phyloP scores from a whole-genome alignment of 2,888 invertebrate species.

The Thysanoteuthis rhombus region DNA sequence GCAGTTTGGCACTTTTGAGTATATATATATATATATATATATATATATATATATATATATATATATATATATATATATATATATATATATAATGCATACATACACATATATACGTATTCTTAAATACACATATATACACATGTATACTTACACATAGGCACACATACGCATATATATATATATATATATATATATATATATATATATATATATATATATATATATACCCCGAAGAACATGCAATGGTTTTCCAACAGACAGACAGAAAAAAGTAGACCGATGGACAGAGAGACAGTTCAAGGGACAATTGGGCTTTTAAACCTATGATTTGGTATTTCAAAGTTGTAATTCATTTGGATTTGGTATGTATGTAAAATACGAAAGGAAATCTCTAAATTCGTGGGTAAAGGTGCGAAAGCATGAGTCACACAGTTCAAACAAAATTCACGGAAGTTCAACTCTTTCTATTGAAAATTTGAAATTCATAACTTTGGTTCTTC shows the following conservation, averaged over 20 bases:
- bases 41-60: background rate
- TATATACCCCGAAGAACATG: background rate
- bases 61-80: constrained; percentile 1
- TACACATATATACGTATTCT: background rate
- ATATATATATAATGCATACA: background rate
- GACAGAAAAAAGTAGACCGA: background rate
- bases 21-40: background rate
- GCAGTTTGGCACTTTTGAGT: background rate
- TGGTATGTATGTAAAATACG: background rate
- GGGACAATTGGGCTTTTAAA: no score
- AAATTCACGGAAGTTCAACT: no score
- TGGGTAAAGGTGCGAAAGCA: no score
- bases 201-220: background rate
- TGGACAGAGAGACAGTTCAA: background rate
- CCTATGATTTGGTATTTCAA: no score
- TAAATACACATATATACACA: background rate
- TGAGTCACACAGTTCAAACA: no score
- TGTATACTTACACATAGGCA: background rate
- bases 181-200: background rate
- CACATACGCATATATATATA: background rate
- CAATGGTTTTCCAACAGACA: background rate
- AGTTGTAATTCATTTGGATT: no score
- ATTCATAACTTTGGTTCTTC: no score
- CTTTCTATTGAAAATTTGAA: no score
- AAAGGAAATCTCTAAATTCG: no score